These are phyloP conservation scores for Heterodera schachtii DNA, from an alignment of 1,140 invertebrate species.

Conservation along the genomic window DNA sequence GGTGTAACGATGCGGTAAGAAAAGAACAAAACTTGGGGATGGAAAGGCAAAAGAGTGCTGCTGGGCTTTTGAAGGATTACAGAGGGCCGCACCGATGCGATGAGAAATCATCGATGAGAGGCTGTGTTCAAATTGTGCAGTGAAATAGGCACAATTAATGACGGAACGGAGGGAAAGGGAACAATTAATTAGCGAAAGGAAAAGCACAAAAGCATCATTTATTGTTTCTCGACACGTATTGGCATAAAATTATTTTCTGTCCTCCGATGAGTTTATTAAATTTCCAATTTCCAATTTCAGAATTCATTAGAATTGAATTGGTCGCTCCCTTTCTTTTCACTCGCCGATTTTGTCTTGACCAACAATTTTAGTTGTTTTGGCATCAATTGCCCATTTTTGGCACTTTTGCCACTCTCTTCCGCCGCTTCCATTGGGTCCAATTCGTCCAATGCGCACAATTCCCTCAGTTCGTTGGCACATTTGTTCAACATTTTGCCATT, in stretches of 20 bases:
- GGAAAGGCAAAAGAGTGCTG: neutral
- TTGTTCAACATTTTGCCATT: neutral
- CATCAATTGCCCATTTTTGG: neutral
- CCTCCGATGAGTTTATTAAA: no score
- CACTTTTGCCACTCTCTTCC: neutral
- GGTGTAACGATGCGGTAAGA: conserved; percentile 27
- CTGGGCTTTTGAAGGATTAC: neutral
- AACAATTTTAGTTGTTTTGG: no score
- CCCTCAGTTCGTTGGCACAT: neutral
- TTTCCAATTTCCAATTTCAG: no score
- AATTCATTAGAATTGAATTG: no score
- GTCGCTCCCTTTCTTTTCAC: no score
- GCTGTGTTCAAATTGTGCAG: conserved; percentile 6
- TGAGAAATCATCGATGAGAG: neutral
- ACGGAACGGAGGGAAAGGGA: neutral
- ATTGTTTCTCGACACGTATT: no score
- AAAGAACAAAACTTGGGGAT: neutral
- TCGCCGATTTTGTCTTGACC: no score
- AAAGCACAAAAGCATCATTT: neutral
- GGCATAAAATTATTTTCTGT: no score
- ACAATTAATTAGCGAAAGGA: neutral
- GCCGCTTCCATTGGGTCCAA: neutral
- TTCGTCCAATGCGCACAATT: conserved; percentile 8
- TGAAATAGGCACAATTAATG: neutral
- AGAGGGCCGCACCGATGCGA: neutral